Evolutionary conservation across 2,797 vertebrate genomes (phyloP).

Genomic region (Intellagama lesueurii): DNA sequence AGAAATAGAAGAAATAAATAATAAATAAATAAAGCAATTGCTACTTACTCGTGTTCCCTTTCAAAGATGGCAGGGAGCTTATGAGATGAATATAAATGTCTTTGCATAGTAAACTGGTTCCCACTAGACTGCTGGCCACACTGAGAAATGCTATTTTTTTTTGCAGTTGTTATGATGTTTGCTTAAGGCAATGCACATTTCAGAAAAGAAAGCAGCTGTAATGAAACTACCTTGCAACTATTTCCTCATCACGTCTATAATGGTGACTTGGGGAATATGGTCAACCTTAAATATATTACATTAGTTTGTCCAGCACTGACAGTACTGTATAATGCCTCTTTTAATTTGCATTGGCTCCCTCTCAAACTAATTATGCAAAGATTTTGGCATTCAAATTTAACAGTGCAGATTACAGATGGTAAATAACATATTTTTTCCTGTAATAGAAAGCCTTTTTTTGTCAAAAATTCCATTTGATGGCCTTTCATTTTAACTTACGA

Average conservation of each 20-base stretch:
- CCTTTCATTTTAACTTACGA: not conserved
- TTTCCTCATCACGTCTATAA: not conserved
- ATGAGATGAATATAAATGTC: not conserved
- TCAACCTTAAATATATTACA: not conserved
- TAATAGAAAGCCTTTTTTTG: not conserved
- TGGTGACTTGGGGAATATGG: not conserved
- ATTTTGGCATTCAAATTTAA: not conserved
- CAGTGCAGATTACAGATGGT: not conserved
- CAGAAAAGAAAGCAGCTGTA: not conserved
- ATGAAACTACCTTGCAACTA: not conserved
- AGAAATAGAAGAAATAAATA: slow-evolving; percentile 15
- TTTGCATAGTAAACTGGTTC: slow-evolving; percentile 10
- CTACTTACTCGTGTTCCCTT: not conserved
- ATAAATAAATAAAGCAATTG: not conserved
- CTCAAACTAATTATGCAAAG: not conserved
- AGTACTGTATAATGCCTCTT: not conserved
- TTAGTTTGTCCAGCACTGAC: not conserved
- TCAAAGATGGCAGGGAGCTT: not conserved
- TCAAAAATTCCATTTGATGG: not conserved
- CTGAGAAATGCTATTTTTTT: not conserved
- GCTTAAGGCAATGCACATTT: not conserved
- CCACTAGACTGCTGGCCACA: not conserved
- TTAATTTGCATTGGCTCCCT: not conserved
- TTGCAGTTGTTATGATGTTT: not conserved
- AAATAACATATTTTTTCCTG: not conserved